These are phyloP conservation scores for Motacilla alba DNA, from an alignment of 2,113 vertebrate species.

Conservation along the genomic window DNA sequence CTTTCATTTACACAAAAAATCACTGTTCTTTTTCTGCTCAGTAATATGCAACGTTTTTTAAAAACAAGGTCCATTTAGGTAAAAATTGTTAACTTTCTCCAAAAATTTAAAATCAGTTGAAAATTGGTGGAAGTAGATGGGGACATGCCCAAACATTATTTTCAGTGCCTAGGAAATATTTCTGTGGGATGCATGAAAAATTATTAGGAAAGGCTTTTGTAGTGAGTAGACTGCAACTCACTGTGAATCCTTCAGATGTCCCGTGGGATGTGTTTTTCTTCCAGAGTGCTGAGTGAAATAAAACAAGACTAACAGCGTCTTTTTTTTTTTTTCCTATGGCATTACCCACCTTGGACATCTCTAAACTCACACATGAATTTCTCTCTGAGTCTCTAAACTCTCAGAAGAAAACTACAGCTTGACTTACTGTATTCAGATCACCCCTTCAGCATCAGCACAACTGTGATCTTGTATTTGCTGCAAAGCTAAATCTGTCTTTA, in stretches of 20 bases:
- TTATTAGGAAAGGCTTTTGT: not conserved
- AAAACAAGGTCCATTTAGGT: not conserved
- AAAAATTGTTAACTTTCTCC: not conserved
- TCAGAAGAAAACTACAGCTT: not conserved
- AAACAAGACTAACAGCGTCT: not conserved
- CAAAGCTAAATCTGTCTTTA: not conserved
- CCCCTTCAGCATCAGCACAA: not conserved
- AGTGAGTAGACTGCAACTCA: not conserved
- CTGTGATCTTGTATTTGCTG: not conserved
- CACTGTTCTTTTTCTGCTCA: not conserved
- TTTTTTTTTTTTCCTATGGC: not conserved
- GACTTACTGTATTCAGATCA: not conserved
- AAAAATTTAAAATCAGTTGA: not conserved
- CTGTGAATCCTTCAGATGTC: not conserved
- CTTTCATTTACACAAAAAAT: not conserved
- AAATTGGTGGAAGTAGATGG: not conserved
- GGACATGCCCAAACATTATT: not conserved
- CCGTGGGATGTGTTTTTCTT: not conserved
- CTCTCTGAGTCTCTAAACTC: not conserved
- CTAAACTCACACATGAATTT: not conserved
- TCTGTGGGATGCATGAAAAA: not conserved
- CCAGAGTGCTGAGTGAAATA: not conserved
- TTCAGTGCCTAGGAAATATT: not conserved
- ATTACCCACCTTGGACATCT: not conserved
- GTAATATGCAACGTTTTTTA: not conserved